Percentiles rank a stretch among this genome's conserved stretches.
These are phyloP conservation scores for Beroe ovata DNA, from an alignment of 37 sponge, comb jelly and placozoan genomes.

Conservation along the genomic window DNA sequence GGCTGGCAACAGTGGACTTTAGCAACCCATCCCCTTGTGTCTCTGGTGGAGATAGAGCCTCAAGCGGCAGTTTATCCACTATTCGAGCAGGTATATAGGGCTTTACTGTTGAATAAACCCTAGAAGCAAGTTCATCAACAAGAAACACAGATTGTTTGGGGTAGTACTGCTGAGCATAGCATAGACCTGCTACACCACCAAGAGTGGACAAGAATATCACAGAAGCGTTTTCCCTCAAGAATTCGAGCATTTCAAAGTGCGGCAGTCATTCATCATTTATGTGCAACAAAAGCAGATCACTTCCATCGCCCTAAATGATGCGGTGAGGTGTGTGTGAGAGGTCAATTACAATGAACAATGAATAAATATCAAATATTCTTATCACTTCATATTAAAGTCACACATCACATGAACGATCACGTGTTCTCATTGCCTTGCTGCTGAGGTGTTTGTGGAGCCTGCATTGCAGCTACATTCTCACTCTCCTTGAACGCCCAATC, in stretches of 20 bases:
- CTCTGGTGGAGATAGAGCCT: neutral
- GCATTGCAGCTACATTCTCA: slow-evolving; percentile 9
- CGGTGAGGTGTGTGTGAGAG: no score
- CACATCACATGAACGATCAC: no score
- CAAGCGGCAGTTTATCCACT: neutral
- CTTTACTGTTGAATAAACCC: neutral
- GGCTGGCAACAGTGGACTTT: neutral
- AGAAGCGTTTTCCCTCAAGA: neutral
- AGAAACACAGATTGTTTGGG: neutral
- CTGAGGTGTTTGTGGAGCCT: neutral
- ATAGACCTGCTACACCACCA: neutral
- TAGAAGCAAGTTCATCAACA: neutral
- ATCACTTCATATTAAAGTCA: no score
- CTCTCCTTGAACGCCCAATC: slow-evolving; percentile 87
- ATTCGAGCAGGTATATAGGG: neutral
- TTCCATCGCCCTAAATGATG: no score
- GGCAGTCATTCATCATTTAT: no score
- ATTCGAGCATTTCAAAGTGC: neutral
- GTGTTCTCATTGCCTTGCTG: neutral
- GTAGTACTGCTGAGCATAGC: neutral
- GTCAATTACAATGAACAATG: no score
- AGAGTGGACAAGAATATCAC: neutral
- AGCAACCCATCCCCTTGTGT: neutral
- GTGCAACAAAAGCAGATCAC: no score
- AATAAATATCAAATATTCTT: no score